Conservation (phyloP, 2,113 vertebrate genomes). For the Neofelis nebulosa region DNA sequence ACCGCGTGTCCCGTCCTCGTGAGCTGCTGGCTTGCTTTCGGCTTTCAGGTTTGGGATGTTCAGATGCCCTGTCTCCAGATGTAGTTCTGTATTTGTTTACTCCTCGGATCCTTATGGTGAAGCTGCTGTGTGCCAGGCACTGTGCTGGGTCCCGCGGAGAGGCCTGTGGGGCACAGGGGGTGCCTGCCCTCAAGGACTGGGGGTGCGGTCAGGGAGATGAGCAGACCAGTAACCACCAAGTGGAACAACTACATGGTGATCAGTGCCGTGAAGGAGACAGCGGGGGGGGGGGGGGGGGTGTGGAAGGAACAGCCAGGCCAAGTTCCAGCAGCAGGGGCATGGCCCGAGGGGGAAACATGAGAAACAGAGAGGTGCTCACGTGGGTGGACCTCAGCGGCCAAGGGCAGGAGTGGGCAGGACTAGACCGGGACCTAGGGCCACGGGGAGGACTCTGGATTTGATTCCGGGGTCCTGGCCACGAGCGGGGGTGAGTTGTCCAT, state of each 20-base stretch:
- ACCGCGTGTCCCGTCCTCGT: accelerated
- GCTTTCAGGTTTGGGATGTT: accelerated
- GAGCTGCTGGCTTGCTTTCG: background rate
- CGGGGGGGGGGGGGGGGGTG: background rate
- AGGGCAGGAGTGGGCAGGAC: background rate
- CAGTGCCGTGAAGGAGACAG: accelerated
- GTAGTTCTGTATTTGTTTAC: background rate
- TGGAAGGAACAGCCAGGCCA: background rate
- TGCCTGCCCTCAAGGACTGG: background rate
- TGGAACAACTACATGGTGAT: accelerated
- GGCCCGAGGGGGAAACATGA: background rate
- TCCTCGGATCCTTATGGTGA: background rate
- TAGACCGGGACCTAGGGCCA: background rate
- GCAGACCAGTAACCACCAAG: accelerated
- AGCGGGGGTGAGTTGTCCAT: background rate
- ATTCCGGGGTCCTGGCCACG: background rate
- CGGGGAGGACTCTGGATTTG: background rate
- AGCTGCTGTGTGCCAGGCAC: background rate
- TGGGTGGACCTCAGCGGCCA: background rate
- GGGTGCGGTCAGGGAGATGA: accelerated
- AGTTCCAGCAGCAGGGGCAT: no score
- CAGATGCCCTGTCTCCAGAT: background rate
- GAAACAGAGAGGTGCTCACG: accelerated
- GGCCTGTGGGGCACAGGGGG: accelerated
- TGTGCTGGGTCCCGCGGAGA: accelerated